Conservation (phyloP, 2,113 vertebrate genomes). For the Stercorarius parasiticus region DNA sequence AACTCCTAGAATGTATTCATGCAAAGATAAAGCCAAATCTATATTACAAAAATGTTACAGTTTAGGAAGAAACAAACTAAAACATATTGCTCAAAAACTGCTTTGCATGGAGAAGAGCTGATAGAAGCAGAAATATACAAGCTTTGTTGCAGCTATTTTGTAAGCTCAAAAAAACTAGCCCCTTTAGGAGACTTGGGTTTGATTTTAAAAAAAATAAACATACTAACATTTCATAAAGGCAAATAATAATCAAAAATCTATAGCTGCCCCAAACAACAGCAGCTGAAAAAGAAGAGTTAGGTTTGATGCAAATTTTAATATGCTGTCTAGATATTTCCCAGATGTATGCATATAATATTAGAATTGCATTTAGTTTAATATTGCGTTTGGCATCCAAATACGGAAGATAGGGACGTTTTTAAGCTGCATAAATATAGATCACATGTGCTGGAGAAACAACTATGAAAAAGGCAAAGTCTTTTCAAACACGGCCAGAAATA, state of each 20-base stretch:
- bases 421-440: conserved; percentile 34
- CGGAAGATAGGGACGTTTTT: conserved; percentile 31
- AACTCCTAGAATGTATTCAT: background rate
- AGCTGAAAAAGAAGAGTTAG: background rate
- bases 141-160: background rate
- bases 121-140: background rate
- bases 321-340: conserved; percentile 40
- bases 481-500: conserved; percentile 58
- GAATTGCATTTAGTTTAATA: conserved; percentile 58
- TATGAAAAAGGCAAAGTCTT: conserved; percentile 39
- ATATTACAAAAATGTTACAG: background rate
- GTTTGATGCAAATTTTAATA: background rate
- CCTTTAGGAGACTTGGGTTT: background rate
- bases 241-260: background rate
- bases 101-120: background rate
- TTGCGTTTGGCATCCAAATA: conserved; percentile 46
- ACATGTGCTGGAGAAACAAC: conserved; percentile 29
- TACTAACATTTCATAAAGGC: background rate
- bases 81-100: background rate
- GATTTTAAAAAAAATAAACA: background rate
- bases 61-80: background rate
- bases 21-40: conserved; percentile 19
- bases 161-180: background rate
- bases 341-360: conserved; percentile 38
- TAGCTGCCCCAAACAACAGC: background rate